Evolutionary conservation across 1,140 invertebrate genomes (phyloP).

Genomic region (Drosophila watanabei): DNA sequence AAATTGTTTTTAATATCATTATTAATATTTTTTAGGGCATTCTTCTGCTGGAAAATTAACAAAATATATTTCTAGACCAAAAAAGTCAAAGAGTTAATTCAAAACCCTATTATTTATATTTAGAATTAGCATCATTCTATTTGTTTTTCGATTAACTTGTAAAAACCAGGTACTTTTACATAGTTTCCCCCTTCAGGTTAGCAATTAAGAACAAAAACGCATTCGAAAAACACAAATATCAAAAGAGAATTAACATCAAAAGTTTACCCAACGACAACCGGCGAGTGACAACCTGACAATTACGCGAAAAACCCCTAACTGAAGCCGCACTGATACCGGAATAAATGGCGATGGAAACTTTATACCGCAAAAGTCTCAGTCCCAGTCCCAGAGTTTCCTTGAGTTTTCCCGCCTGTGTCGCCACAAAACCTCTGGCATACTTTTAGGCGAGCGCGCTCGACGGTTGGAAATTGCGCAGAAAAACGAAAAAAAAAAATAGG

Average conservation of each 20-base stretch:
- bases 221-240: constrained; percentile 10
- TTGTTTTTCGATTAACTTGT: not conserved
- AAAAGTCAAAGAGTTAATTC: not conserved
- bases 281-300: constrained; percentile 43
- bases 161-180: not conserved
- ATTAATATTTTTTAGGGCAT: too few relatives aligned
- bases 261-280: constrained; percentile 6
- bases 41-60: too few relatives aligned
- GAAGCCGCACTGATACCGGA: constrained; percentile 25
- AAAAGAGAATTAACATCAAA: constrained; percentile 26
- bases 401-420: constrained; percentile 26
- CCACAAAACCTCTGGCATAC: constrained; percentile 35
- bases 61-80: not conserved
- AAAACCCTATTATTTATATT: not conserved
- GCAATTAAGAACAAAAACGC: constrained; percentile 2
- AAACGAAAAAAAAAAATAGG: not conserved
- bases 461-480: not conserved
- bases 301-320: constrained; percentile 19
- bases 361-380: constrained; percentile 11
- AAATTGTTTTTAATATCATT: too few relatives aligned
- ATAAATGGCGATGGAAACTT: constrained; percentile 42
- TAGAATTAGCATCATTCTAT: not conserved
- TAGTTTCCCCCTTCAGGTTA: not conserved
- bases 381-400: constrained; percentile 10
- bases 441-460: constrained; percentile 21